Conservation (phyloP, 2,797 vertebrate genomes). For the Glossophaga mutica region DNA sequence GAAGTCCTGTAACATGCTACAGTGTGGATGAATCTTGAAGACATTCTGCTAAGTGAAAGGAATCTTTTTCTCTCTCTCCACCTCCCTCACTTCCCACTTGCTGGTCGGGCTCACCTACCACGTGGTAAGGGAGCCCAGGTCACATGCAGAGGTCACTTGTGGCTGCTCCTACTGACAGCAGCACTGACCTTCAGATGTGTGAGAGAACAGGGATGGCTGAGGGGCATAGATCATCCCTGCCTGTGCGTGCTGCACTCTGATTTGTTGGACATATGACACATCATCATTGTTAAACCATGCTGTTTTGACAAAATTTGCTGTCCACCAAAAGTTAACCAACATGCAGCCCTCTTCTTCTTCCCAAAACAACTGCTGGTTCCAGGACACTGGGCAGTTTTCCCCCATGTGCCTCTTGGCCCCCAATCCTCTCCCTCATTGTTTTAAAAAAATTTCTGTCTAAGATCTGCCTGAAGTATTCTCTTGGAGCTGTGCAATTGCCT, state of each 20-base stretch:
- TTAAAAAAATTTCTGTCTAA: not conserved
- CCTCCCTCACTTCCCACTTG: not conserved
- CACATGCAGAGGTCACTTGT: not conserved
- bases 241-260: not conserved
- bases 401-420: not conserved
- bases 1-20: not conserved
- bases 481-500: not conserved
- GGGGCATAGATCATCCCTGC: not conserved
- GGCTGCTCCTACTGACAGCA: not conserved
- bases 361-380: not conserved
- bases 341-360: not conserved
- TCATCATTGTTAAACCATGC: not conserved
- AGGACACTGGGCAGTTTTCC: not conserved
- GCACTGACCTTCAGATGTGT: not conserved
- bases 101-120: not conserved
- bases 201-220: not conserved
- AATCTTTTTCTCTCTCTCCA: not conserved
- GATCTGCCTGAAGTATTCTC: not conserved
- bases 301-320: constrained; percentile 5
- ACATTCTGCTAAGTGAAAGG: not conserved
- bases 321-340: not conserved
- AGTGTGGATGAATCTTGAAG: not conserved
- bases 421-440: not conserved
- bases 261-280: not conserved
- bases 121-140: not conserved